These are phyloP conservation scores for Mormoops blainvillei DNA, from an alignment of 2,113 vertebrate species.

Conservation along the genomic window DNA sequence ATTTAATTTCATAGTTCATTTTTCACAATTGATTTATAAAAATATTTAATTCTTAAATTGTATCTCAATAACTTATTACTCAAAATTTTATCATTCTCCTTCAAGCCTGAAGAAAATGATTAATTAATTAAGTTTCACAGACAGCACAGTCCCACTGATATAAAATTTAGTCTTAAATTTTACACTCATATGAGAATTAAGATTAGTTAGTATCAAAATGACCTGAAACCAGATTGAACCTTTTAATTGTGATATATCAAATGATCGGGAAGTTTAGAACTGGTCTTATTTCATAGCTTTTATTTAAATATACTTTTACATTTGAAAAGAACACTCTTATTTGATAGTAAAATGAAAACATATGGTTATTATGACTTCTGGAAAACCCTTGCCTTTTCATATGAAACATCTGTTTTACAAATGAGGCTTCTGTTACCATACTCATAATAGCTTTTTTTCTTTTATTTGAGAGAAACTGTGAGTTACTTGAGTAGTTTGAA, in stretches of 20 bases:
- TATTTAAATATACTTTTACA: constrained; percentile 59
- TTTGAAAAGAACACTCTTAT: constrained; percentile 32
- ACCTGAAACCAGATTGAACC: constrained; percentile 58
- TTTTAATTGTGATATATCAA: neutral
- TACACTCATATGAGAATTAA: constrained; percentile 67
- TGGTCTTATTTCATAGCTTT: constrained; percentile 31
- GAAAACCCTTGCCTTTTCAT: constrained; percentile 42
- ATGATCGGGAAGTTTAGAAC: neutral
- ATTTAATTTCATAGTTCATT: constrained; percentile 60
- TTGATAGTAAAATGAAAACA: constrained; percentile 46
- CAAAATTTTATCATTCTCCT: constrained; percentile 46
- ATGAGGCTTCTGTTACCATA: constrained; percentile 6
- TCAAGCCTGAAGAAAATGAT: constrained; percentile 70
- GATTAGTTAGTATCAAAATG: constrained; percentile 68
- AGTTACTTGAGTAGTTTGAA: neutral
- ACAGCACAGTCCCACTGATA: constrained; percentile 73
- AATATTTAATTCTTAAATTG: constrained; percentile 40
- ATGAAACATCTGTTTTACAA: constrained; percentile 50
- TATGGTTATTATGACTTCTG: constrained; percentile 61
- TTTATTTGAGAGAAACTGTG: neutral
- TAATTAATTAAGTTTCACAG: constrained; percentile 69
- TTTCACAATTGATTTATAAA: constrained; percentile 67
- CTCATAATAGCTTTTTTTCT: neutral
- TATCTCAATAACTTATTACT: constrained; percentile 47
- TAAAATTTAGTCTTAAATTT: constrained; percentile 63